phyloP scores from a whole-genome alignment of 2,113 vertebrate species.

The Prunella fulvescens region DNA sequence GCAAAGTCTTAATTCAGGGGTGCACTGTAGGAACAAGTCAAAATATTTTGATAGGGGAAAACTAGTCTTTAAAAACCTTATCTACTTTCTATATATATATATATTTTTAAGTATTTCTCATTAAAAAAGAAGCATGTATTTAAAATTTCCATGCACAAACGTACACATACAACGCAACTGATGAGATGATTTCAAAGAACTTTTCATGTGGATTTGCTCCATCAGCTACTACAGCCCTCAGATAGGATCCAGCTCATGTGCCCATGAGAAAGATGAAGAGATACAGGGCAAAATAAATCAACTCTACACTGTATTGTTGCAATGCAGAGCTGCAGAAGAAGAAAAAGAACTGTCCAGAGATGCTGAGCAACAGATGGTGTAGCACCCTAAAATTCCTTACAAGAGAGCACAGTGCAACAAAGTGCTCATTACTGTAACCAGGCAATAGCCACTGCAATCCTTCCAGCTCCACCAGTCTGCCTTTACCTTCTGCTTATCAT shows the following conservation, averaged over 20 bases:
- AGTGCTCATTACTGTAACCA: background rate
- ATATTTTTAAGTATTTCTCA: background rate
- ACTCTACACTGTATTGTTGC: background rate
- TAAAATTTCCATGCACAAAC: background rate
- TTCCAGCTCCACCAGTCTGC: background rate
- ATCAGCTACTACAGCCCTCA: background rate
- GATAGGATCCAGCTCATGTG: background rate
- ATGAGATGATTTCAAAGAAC: background rate
- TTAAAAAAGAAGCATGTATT: background rate
- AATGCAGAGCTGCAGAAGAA: background rate
- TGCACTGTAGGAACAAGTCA: background rate
- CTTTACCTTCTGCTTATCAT: background rate
- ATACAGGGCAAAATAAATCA: background rate
- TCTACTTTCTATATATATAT: background rate
- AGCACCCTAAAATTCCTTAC: background rate
- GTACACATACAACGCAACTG: background rate
- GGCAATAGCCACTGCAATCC: background rate
- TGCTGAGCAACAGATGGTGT: rapidly evolving
- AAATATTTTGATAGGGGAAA: background rate
- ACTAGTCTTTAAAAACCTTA: background rate
- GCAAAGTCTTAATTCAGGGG: background rate
- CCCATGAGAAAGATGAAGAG: background rate
- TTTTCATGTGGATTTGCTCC: background rate
- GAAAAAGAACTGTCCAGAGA: background rate
- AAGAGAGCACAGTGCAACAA: rapidly evolving